Conservation (phyloP, 2,888 invertebrate species). For the Plagodis dolabraria region DNA sequence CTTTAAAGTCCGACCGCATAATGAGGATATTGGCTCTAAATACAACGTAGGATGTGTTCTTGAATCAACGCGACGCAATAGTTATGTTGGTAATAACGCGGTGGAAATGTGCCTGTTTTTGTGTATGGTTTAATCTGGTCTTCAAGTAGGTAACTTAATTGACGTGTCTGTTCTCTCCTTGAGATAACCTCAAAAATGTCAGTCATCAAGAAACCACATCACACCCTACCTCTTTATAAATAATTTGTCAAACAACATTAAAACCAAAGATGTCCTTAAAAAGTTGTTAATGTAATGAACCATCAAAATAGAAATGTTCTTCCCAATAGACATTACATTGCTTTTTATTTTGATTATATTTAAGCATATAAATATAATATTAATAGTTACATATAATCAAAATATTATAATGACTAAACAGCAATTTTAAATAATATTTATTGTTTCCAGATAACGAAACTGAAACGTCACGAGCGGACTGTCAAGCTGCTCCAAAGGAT, state of each 20-base stretch:
- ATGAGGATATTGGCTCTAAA: slow-evolving; percentile 35
- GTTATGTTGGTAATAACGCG: slow-evolving; percentile 37
- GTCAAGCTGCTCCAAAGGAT: slow-evolving; percentile 81
- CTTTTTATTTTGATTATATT: too few relatives aligned
- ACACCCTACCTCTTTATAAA: too few relatives aligned
- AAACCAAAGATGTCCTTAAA: too few relatives aligned
- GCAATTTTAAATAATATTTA: slow-evolving; percentile 15
- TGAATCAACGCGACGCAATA: slow-evolving; percentile 60
- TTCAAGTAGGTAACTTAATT: slow-evolving; percentile 24
- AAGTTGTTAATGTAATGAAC: too few relatives aligned
- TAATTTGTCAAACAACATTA: too few relatives aligned
- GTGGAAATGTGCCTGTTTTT: slow-evolving; percentile 5
- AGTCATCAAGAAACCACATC: not conserved
- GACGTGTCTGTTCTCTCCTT: slow-evolving; percentile 36
- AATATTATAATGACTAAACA: too few relatives aligned
- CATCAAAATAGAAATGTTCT: too few relatives aligned
- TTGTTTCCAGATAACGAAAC: slow-evolving; percentile 64
- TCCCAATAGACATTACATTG: too few relatives aligned
- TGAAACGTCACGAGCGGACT: slow-evolving; percentile 75
- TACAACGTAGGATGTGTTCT: slow-evolving; percentile 45
- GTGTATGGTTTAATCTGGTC: slow-evolving; percentile 12
- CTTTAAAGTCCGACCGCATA: slow-evolving; percentile 14
- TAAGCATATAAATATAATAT: too few relatives aligned
- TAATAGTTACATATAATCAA: too few relatives aligned
- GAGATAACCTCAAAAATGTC: slow-evolving; percentile 72